Percentiles rank a stretch among this genome's conserved stretches.
phyloP scores from a whole-genome alignment of 1,140 invertebrate genomes.

The Zaprionus nigranus region DNA sequence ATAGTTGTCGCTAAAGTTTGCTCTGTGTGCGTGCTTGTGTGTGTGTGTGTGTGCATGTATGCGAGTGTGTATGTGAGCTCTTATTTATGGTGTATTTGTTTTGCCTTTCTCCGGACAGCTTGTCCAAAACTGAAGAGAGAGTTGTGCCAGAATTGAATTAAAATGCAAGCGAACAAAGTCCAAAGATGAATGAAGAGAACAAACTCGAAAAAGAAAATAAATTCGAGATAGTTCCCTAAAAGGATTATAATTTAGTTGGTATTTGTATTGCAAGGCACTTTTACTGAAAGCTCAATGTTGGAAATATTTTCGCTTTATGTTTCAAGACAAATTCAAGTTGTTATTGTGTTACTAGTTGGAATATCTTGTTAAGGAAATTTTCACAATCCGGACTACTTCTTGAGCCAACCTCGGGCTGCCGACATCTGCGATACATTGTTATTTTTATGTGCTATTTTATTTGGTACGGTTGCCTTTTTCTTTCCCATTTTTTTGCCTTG shows the following conservation, averaged over 20 bases:
- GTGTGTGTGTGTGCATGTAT: slow-evolving; percentile 10
- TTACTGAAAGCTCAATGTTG: neutral
- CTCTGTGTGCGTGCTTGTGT: slow-evolving; percentile 24
- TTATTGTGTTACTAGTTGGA: neutral
- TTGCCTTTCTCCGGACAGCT: slow-evolving; percentile 67
- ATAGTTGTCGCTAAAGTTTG: slow-evolving; percentile 81
- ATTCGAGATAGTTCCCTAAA: neutral
- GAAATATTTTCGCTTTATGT: neutral
- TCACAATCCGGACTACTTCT: slow-evolving; percentile 2
- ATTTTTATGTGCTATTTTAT: slow-evolving; percentile 59
- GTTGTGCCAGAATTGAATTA: slow-evolving; percentile 54
- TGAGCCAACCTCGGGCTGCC: slow-evolving; percentile 33
- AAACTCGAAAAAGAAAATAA: slow-evolving; percentile 7
- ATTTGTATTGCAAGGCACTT: neutral
- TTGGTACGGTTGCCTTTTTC: slow-evolving; percentile 37
- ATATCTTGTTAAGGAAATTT: neutral
- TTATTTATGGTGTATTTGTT: slow-evolving; percentile 80
- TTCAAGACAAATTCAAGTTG: neutral
- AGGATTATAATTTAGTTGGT: slow-evolving; percentile 18
- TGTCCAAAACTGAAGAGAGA: slow-evolving; percentile 55
- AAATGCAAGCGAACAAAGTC: slow-evolving; percentile 22
- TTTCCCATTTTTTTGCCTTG: slow-evolving; percentile 20
- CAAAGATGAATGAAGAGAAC: slow-evolving; percentile 22
- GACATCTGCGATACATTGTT: slow-evolving; percentile 47
- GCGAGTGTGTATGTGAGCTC: slow-evolving; percentile 37